Conservation (phyloP, 2,797 vertebrate genomes). For the Euphonia xanthogaster region DNA sequence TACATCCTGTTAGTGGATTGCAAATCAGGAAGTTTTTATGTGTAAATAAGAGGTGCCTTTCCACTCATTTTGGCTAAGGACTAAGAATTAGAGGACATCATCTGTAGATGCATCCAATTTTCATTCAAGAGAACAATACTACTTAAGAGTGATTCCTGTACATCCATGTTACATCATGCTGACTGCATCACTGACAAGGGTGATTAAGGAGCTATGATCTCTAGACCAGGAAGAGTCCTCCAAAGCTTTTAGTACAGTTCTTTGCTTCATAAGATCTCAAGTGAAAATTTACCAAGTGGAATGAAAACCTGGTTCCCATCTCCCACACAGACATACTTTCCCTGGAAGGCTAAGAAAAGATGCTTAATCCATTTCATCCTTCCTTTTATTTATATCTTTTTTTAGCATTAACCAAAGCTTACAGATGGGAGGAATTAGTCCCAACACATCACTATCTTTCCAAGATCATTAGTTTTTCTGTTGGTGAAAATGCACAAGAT, state of each 20-base stretch:
- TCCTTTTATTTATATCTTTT: conserved; percentile 21
- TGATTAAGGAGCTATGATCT: not conserved
- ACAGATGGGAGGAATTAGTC: not conserved
- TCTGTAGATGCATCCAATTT: not conserved
- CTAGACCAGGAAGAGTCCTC: not conserved
- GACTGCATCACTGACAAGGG: not conserved
- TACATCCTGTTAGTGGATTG: not conserved
- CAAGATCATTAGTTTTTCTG: not conserved
- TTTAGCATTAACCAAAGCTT: not conserved
- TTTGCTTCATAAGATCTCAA: not conserved
- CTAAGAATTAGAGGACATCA: not conserved
- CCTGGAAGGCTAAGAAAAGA: not conserved
- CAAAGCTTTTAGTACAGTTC: not conserved
- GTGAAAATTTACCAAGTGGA: not conserved
- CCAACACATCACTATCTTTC: not conserved
- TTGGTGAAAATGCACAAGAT: not conserved
- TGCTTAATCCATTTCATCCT: not conserved
- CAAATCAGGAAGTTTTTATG: not conserved
- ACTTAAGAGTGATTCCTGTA: not conserved
- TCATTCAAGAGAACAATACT: not conserved
- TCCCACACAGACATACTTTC: not conserved
- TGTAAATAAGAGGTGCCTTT: not conserved
- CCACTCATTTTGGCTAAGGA: not conserved
- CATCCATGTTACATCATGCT: not conserved
- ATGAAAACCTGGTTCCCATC: not conserved